Conservation (phyloP, 2,888 invertebrate genomes). For the Amphimallon solstitiale region DNA sequence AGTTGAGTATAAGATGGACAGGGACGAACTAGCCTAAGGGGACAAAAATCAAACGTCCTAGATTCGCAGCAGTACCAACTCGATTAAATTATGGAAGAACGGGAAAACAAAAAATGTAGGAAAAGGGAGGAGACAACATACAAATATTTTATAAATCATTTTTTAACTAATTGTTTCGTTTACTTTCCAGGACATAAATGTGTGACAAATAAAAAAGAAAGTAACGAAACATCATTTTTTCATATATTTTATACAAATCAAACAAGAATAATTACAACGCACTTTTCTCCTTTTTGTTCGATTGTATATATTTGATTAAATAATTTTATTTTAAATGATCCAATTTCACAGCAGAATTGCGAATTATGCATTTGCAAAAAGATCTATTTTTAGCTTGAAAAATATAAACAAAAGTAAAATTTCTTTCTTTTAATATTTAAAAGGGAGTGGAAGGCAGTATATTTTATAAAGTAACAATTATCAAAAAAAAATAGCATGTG, state of each 20-base stretch:
- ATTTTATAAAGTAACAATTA: not conserved
- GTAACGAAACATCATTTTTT: conserved; percentile 22
- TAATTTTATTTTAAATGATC: conserved; percentile 7
- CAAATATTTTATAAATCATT: too few species aligned
- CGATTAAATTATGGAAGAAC: too few species aligned
- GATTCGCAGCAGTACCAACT: conserved; percentile 10
- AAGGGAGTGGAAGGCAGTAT: too few species aligned
- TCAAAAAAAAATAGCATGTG: too few species aligned
- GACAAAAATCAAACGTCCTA: conserved; percentile 12
- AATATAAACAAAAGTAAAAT: too few species aligned
- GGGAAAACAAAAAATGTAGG: too few species aligned
- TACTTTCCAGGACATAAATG: not conserved
- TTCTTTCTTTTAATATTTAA: too few species aligned
- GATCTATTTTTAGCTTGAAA: too few species aligned
- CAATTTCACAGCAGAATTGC: too few species aligned
- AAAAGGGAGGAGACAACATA: too few species aligned
- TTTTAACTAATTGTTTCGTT: too few species aligned
- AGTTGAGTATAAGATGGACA: conserved; percentile 1
- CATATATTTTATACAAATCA: conserved; percentile 18
- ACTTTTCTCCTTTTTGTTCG: conserved; percentile 12
- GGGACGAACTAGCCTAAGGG: not conserved
- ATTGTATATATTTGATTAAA: conserved; percentile 21
- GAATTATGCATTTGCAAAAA: too few species aligned
- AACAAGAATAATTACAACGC: not conserved
- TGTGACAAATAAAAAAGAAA: conserved; percentile 18